Base-by-base conservation (phyloP, 1,140 invertebrate species). In the Scaptodrosophila lebanonensis region DNA sequence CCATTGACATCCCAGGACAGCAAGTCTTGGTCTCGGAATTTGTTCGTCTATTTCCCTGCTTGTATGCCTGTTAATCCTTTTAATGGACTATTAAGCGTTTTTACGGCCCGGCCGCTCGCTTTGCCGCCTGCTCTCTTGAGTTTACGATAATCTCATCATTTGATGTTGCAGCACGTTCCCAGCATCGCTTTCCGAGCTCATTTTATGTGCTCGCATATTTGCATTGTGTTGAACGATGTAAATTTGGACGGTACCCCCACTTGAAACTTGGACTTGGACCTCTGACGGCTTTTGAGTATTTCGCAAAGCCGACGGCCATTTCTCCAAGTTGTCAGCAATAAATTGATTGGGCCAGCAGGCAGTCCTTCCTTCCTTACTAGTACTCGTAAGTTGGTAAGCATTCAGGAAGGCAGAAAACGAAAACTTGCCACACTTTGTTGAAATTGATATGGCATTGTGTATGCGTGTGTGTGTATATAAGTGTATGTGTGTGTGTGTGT, bases 91-190 rank as follows among this genome's bases (percentile, higher is more conserved):
- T 82, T 82, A 82, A 82, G 70, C 75, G 75, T 69, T 82, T 83
- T 82, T 75, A 83, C 54, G 66, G 69, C 69, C 75, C 48, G 58
- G 27, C 54, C 69, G 39, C 47, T 58, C 58, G 53, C 42, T 30
- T 43, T 48, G 42, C 66, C 69, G 65, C 61, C 77, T 68, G 9
- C 12, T 18, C 35, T 17, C 44, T 49, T 44, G 44, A 83, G 75
- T 82, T 82, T 82, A 83, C 70, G 75, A 82, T 82, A 82, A 82
- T 82, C 75, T 82, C 75, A 82, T 83, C 75, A 82, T 82, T 82
- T 75, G 76, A 82, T 82, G 76, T 82, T 83, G 76, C 75, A 75
- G 75, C 75, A 82, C 75, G 75, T 82, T 83, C 58, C 70, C 4
- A 25, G 3, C 22, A 8, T 25, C 22, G 22, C 3, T 25, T 25